A percentile compares a stretch with the other conserved stretches of the same genome.
Evolutionary conservation across 2,113 vertebrate species (phyloP).

Genomic region (Ceyx margarethae): DNA sequence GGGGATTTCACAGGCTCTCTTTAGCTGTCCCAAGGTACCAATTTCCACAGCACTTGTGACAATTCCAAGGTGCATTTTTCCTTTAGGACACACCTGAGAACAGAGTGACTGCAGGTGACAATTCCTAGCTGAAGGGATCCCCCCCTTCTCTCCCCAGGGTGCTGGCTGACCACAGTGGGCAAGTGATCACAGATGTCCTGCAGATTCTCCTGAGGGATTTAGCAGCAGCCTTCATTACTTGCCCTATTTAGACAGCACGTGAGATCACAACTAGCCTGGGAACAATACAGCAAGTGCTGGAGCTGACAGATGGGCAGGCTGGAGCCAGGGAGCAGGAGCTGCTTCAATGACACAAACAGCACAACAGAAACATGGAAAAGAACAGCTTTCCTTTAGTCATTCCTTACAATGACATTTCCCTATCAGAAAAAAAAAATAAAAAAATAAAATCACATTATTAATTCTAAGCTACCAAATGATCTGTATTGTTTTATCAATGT

Average conservation of each 20-base stretch:
- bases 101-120: not conserved
- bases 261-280: constrained; percentile 63
- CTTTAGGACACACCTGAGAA: not conserved
- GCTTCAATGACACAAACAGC: constrained; percentile 19
- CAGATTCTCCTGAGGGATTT: constrained; percentile 51
- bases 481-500: not conserved
- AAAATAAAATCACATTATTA: not conserved
- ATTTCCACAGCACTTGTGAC: not conserved
- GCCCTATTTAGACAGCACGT: constrained; percentile 68
- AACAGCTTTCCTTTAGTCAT: not conserved
- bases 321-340: constrained; percentile 41
- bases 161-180: constrained; percentile 24
- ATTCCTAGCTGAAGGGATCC: not conserved
- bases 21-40: rapidly evolving
- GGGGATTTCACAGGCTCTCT: not conserved
- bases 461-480: not conserved
- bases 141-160: not conserved
- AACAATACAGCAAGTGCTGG: constrained; percentile 43
- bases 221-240: constrained; percentile 36
- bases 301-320: constrained; percentile 54
- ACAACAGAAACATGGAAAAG: not conserved
- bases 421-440: not conserved
- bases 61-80: not conserved
- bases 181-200: constrained; percentile 70
- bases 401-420: not conserved